phyloP scores from a whole-genome alignment of 2,888 invertebrate genomes.

The Cerceris ruficornis region DNA sequence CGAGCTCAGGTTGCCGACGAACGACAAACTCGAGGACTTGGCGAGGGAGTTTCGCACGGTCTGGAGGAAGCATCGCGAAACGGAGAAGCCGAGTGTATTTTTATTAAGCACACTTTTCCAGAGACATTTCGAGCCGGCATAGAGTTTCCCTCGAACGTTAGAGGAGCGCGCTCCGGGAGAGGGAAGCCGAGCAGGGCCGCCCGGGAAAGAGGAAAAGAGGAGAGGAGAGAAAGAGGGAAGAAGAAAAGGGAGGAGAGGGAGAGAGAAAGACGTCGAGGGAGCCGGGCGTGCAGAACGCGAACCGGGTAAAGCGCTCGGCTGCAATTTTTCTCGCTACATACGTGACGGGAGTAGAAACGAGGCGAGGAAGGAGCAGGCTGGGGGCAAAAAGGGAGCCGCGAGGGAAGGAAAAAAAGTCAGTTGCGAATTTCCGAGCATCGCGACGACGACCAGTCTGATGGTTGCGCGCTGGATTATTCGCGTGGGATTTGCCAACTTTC shows the following conservation, averaged over 20 bases:
- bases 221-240: too few species aligned
- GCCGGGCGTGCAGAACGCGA: constrained; percentile 80
- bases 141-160: constrained; percentile 30
- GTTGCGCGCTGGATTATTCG: constrained; percentile 66
- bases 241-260: constrained; percentile 15
- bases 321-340: constrained; percentile 82
- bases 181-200: constrained; percentile 8
- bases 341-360: constrained; percentile 81
- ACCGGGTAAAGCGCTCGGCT: constrained; percentile 81
- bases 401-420: constrained; percentile 65
- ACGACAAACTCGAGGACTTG: constrained; percentile 38
- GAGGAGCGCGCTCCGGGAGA: constrained; percentile 24
- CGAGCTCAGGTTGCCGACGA: background rate
- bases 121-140: constrained; percentile 4
- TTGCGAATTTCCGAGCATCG: constrained; percentile 72
- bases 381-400: constrained; percentile 37
- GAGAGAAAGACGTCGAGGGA: constrained; percentile 50
- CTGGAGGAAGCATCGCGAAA: constrained; percentile 1
- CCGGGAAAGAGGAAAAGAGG: constrained; percentile 14
- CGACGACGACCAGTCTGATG: constrained; percentile 57
- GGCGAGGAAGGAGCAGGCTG: constrained; percentile 60
- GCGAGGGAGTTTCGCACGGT: constrained; percentile 32
- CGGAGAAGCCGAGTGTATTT: constrained; percentile 1
- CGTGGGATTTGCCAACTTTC: constrained; percentile 72
- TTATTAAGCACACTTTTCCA: constrained; percentile 38